phyloP scores from a whole-genome alignment of 2,888 invertebrate genomes.

The Meandrusa payeni region DNA sequence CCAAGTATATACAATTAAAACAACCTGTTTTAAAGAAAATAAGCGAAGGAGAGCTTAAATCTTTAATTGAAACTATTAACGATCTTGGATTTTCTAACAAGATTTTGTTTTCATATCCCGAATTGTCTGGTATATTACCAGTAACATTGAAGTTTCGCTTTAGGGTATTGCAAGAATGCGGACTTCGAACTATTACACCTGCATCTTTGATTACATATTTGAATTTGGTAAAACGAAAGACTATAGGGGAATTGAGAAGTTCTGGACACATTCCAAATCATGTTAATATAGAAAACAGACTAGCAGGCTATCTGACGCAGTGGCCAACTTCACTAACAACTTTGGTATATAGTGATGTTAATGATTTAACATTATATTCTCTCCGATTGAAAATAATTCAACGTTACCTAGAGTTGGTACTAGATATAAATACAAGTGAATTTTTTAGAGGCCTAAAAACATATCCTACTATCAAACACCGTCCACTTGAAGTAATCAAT shows the following conservation, averaged over 20 bases:
- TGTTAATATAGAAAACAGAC: constrained; percentile 62
- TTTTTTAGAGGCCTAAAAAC: constrained; percentile 60
- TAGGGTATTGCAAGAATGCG: constrained; percentile 67
- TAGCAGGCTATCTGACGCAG: constrained; percentile 65
- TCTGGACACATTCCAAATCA: constrained; percentile 41
- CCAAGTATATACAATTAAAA: constrained; percentile 54
- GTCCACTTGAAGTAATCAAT: constrained; percentile 63
- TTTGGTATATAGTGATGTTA: constrained; percentile 53
- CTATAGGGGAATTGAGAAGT: constrained; percentile 53
- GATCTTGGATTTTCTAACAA: constrained; percentile 51
- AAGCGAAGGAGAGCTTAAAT: constrained; percentile 40
- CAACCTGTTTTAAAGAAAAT: constrained; percentile 57
- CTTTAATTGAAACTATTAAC: constrained; percentile 44
- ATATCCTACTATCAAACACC: constrained; percentile 69
- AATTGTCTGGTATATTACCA: constrained; percentile 57
- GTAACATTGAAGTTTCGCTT: constrained; percentile 58
- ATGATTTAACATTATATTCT: constrained; percentile 47
- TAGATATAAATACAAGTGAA: constrained; percentile 60
- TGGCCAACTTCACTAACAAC: constrained; percentile 75
- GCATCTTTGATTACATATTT: constrained; percentile 49
- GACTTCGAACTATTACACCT: constrained; percentile 46
- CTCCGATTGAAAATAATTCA: constrained; percentile 67
- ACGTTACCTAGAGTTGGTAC: constrained; percentile 62
- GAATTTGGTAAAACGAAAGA: constrained; percentile 49
- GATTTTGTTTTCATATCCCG: constrained; percentile 50